These are phyloP conservation scores for Hycleus cichorii DNA, from an alignment of 1,140 invertebrate genomes.

Conservation along the genomic window DNA sequence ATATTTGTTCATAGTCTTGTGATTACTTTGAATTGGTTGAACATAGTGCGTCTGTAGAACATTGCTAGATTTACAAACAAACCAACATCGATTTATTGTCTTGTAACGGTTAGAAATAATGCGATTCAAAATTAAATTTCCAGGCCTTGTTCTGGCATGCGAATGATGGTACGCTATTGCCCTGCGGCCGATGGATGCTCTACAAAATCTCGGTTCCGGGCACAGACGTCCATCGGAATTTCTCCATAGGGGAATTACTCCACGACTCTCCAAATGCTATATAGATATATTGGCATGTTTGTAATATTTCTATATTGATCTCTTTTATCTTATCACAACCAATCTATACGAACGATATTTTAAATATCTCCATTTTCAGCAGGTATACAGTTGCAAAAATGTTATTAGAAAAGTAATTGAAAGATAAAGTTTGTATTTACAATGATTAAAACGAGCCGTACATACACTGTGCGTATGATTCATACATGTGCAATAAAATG, in stretches of 20 bases:
- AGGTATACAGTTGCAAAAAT: no score
- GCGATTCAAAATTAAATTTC: constrained; percentile 37
- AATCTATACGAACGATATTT: background rate
- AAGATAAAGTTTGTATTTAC: no score
- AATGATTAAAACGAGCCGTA: no score
- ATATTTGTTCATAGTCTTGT: no score
- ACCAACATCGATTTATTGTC: constrained; percentile 32
- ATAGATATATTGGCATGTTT: background rate
- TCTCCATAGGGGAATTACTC: no score
- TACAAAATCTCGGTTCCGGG: no score
- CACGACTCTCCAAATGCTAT: background rate
- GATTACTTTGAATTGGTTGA: constrained; percentile 2
- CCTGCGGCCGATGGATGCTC: constrained; percentile 5
- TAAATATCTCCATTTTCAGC: no score
- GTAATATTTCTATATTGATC: background rate
- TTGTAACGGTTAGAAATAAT: constrained; percentile 34
- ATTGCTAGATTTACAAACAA: constrained; percentile 23
- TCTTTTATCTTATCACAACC: background rate
- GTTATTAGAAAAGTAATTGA: no score
- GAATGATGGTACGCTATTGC: constrained; percentile 28
- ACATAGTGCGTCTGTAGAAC: constrained; percentile 1
- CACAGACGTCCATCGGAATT: no score
- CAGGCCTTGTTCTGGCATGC: constrained; percentile 29
- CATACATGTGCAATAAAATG: no score
- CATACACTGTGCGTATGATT: no score